Conservation (phyloP, 2,113 vertebrate genomes). For the Clarias magur region DNA sequence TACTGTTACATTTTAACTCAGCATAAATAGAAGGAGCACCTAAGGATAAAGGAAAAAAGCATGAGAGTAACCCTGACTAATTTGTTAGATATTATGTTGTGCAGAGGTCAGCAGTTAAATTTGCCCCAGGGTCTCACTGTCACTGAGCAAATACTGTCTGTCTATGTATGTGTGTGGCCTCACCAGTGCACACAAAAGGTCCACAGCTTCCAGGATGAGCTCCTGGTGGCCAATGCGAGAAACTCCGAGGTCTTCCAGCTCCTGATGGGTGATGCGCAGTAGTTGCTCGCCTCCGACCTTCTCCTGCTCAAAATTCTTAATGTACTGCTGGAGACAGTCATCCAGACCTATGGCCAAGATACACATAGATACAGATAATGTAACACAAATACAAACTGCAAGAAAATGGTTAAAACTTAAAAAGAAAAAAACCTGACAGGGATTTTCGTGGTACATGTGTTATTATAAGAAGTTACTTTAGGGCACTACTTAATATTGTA, state of each 20-base stretch:
- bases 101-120: not conserved
- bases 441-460: too few species aligned
- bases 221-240: conserved; percentile 79
- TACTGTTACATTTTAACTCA: not conserved
- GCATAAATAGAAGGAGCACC: not conserved
- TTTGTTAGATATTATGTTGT: not conserved
- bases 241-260: conserved; percentile 78
- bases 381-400: not conserved
- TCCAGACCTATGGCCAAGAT: conserved; percentile 68
- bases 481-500: too few species aligned
- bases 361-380: conserved; percentile 14
- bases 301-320: conserved; percentile 78
- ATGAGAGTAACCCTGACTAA: not conserved
- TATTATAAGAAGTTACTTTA: too few species aligned
- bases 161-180: conserved; percentile 46
- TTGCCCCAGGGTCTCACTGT: not conserved
- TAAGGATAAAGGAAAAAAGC: not conserved
- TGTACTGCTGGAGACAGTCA: conserved; percentile 80
- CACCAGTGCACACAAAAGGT: conserved; percentile 77
- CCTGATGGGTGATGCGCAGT: conserved; percentile 78
- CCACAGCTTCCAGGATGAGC: conserved; percentile 78
- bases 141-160: not conserved
- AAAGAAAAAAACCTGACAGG: too few species aligned
- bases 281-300: conserved; percentile 77
- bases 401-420: not conserved